Evolutionary conservation across 2,888 invertebrate species (phyloP), one percentile per base, ranked within the genome.

Genomic region (Anarsia innoxiella): DNA sequence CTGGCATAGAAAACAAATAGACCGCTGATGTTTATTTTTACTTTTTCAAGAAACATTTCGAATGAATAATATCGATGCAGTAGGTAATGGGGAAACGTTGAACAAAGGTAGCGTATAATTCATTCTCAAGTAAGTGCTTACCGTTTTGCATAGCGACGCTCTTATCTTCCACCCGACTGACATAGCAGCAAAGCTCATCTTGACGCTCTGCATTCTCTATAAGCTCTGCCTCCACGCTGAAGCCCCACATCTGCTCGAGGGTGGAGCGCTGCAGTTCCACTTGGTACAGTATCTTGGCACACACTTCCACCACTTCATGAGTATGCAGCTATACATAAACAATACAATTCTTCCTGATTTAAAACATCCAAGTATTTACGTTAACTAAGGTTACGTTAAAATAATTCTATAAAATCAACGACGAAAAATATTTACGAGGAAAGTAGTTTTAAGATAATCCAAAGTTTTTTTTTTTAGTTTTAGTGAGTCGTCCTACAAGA

Each of bases 121-220:
- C 15, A 13, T 15, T 23, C 23, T n/a, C n/a, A n/a, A n/a, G n/a
- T n/a, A n/a, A n/a, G 31, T 37, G 43, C 47, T 35, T 86, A 97
- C 97, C 97, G 83, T 96, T 96, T 78, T 94, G 94, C 93, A 96
- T 95, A 37, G 97, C 97, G 39, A 96, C 94, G 69, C 96, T 96
- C 71, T 95, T 94, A 76, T 96, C 96, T 75, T 96, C 96, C 39
- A 98, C 96, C 44, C 97, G 90, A 79, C 96, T 96, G 58, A 98
- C 96, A 83, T 97, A 98, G 77, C 97, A 97, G 83, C 97, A 96
- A 31, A 98, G 90, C 74, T 98, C 97, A 75, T 97, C 97, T 74
- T 97, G 97, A 36, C 96, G 87, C 74, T 97, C 97, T 6, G 95
- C 92, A 77, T 97, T 97, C 75, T 97, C 97, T 46, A 97, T 96